Evolutionary conservation across 2,113 vertebrate genomes (phyloP), one percentile per base, ranked within the genome.

Genomic region (Vulpes lagopus): DNA sequence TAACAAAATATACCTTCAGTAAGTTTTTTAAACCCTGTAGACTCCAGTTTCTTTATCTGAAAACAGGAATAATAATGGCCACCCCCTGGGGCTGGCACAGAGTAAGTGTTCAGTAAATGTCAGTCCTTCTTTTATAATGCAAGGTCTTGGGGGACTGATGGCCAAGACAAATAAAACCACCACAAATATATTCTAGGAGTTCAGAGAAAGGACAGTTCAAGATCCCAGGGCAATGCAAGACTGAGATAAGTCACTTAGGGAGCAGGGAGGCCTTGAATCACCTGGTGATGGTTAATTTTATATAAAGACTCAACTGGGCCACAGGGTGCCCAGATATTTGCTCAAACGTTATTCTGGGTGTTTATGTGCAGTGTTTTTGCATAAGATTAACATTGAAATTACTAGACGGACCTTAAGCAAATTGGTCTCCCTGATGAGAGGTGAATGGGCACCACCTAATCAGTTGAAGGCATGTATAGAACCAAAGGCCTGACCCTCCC

Each of bases 1-100:
- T 43, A 88, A n/a, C 11, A 20, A 88, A 86, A 30, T 55, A 7
- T 23, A 91, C 30, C n/a, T 38, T 55, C 32, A 5, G 4, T 69
- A 82, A 86, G 16, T 85, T 95, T 95, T 25, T 49, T 94, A 91
- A 97, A 65, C 6, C 23, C 10, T 51, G 14, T 67, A 84, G 57
- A 5, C 16, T 5, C 80, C n/a, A 49, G 15, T 38, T 93, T 89
- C 30, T 43, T 80, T 53, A 65, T 71, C 14, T 96, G 91, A 57
- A 79, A 78, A 69, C 64, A 3, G 4, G 20, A 91, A 59, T 55
- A 65, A 55, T 92, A 65, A 67, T 76, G 51, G n/a, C 32, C 30
- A 79, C 1, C 3, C 5, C 60, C 51, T 62, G 35, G 55, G 30
- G 16, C 15, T 92, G 10, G 49, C 17, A 71, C 25, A 27, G 8